These are phyloP conservation scores for Argyrosomus regius DNA, from an alignment of 2,797 vertebrate species.

Conservation along the genomic window DNA sequence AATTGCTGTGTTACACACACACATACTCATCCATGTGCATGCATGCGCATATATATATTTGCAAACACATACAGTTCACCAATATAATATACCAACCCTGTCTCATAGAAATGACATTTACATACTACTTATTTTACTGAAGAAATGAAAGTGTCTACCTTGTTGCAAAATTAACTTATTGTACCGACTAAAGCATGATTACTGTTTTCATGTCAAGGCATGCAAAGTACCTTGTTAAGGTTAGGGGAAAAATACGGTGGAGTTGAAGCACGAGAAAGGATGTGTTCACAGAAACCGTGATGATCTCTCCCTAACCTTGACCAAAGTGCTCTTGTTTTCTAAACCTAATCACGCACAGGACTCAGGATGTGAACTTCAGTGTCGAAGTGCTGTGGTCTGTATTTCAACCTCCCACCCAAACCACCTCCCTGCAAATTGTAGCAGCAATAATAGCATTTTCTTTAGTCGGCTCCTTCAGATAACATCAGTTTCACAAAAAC, in stretches of 20 bases:
- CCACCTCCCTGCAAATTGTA: neutral
- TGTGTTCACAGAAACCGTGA: neutral
- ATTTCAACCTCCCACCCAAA: neutral
- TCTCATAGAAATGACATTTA: neutral
- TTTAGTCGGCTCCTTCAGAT: neutral
- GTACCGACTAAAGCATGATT: neutral
- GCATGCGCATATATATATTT: slow-evolving; percentile 41
- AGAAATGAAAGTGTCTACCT: neutral
- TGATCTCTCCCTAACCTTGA: neutral
- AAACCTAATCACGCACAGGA: neutral
- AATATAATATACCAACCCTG: neutral
- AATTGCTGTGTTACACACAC: slow-evolving; percentile 68
- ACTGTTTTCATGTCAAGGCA: neutral
- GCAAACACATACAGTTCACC: slow-evolving; percentile 26
- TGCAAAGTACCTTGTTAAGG: neutral
- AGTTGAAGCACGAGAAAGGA: neutral
- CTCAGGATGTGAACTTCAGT: neutral
- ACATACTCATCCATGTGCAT: slow-evolving; percentile 6
- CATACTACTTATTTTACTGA: neutral
- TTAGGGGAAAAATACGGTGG: neutral
- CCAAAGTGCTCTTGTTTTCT: neutral
- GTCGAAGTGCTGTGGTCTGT: neutral
- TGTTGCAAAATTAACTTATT: neutral
- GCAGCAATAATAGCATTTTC: no score
- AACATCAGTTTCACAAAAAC: slow-evolving; percentile 22